These are phyloP conservation scores for Ypsolopha sequella DNA, from an alignment of 2,888 invertebrate genomes.

Conservation along the genomic window DNA sequence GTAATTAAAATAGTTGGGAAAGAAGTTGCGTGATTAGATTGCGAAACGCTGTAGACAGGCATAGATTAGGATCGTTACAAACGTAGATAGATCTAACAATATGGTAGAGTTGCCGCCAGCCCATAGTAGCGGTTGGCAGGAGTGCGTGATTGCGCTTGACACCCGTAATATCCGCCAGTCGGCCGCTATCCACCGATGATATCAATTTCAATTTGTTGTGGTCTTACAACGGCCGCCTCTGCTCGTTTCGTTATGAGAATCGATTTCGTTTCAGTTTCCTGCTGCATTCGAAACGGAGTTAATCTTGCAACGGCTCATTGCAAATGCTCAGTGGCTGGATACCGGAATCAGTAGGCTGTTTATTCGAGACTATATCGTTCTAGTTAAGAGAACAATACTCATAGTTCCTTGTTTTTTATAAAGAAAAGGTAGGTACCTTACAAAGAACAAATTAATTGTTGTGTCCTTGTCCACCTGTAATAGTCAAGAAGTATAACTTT, in stretches of 20 bases:
- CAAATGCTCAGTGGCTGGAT: constrained; percentile 26
- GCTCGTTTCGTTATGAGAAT: constrained; percentile 57
- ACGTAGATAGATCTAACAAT: constrained; percentile 26
- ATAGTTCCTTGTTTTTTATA: too few relatives aligned
- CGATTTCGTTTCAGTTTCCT: constrained; percentile 64
- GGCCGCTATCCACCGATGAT: constrained; percentile 58
- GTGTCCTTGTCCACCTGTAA: too few relatives aligned
- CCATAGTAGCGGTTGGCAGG: constrained; percentile 14
- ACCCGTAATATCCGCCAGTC: constrained; percentile 64
- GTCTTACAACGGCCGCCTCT: constrained; percentile 54
- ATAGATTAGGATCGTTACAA: constrained; percentile 1
- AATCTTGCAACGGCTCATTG: constrained; percentile 52
- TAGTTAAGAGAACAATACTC: too few relatives aligned
- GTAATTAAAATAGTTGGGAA: constrained; percentile 2
- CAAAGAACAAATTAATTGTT: too few relatives aligned
- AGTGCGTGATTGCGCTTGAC: constrained; percentile 65
- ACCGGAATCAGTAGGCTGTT: too few relatives aligned
- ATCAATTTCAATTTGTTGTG: constrained; percentile 70
- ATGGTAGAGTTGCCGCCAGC: constrained; percentile 25
- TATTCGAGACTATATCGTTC: too few relatives aligned
- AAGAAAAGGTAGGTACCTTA: too few relatives aligned
- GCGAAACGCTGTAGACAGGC: background rate
- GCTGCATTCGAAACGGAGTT: constrained; percentile 55
- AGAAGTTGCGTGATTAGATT: background rate
- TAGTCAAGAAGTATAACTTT: too few relatives aligned